Percentiles rank a stretch among this genome's conserved stretches.
Evolutionary conservation across 2,888 invertebrate species (phyloP).

Genomic region (Camponotus fellah): DNA sequence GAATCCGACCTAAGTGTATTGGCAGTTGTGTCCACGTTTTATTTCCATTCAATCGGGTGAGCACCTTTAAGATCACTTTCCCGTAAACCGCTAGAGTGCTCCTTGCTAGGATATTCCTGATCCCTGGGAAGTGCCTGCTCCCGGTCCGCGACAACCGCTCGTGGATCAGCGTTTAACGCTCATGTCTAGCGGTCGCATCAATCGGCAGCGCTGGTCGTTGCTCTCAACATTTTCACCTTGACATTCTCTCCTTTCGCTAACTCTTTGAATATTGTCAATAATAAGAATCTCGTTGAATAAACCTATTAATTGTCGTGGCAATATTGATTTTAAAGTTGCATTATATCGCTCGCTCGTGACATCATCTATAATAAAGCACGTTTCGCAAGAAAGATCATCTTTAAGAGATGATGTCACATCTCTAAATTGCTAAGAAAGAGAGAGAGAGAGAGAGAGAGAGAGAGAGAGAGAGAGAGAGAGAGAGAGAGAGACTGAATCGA

Average conservation of each 20-base stretch:
- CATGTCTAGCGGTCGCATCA: slow-evolving; percentile 4
- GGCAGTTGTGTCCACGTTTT: slow-evolving; percentile 80
- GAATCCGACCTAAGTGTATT: slow-evolving; percentile 80
- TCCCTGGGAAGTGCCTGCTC: slow-evolving; percentile 54
- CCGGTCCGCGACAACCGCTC: slow-evolving; percentile 2
- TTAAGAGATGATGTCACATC: too few relatives aligned
- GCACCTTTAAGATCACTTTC: slow-evolving; percentile 75
- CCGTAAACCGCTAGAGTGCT: slow-evolving; percentile 69
- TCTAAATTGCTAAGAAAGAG: not conserved
- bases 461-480: not conserved
- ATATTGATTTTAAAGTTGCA: not conserved
- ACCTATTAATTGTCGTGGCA: not conserved
- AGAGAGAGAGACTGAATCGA: slow-evolving; percentile 26
- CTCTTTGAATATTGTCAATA: not conserved
- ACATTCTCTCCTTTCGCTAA: not conserved
- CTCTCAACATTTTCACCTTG: not conserved
- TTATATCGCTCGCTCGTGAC: not conserved
- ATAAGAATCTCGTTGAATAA: not conserved
- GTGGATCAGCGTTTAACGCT: slow-evolving; percentile 31
- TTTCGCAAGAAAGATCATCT: too few relatives aligned
- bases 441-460: not conserved
- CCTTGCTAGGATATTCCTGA: slow-evolving; percentile 57
- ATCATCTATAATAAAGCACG: not conserved
- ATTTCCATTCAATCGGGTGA: slow-evolving; percentile 80
- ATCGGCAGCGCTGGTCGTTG: not conserved